phyloP scores from a whole-genome alignment of 1,140 invertebrate species.

The Caenorhabditis remanei region DNA sequence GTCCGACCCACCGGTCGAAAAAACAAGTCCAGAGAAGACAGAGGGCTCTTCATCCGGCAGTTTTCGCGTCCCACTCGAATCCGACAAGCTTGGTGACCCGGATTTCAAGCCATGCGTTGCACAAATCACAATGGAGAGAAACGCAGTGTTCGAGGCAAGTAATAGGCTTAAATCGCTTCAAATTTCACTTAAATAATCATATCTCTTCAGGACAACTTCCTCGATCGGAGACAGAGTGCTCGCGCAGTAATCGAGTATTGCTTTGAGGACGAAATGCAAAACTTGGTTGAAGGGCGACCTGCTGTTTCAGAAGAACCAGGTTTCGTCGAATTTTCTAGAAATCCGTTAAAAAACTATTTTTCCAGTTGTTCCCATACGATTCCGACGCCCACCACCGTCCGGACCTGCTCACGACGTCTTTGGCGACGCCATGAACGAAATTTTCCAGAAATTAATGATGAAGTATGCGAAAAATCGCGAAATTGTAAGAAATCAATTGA shows the following conservation, averaged over 20 bases:
- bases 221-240: background rate
- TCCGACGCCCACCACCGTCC: background rate
- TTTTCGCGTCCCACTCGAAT: too few species aligned
- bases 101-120: background rate
- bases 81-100: too few species aligned
- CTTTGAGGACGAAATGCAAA: background rate
- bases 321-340: too few species aligned
- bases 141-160: background rate
- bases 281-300: background rate
- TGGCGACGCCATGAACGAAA: background rate
- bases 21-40: too few species aligned
- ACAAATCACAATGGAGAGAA: background rate
- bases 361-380: background rate
- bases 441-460: slow-evolving; percentile 33
- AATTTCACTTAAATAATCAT: background rate
- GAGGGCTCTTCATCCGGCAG: too few species aligned
- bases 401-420: slow-evolving; percentile 18
- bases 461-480: too few species aligned
- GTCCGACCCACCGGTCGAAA: too few species aligned
- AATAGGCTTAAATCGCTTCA: background rate
- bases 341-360: too few species aligned
- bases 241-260: background rate
- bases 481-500: too few species aligned
- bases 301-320: too few species aligned
- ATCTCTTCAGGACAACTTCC: too few species aligned